A percentile compares a stretch with the other conserved stretches of the same genome.
phyloP scores from a whole-genome alignment of 1,140 invertebrate species.

The Lordiphosa stackelbergi region DNA sequence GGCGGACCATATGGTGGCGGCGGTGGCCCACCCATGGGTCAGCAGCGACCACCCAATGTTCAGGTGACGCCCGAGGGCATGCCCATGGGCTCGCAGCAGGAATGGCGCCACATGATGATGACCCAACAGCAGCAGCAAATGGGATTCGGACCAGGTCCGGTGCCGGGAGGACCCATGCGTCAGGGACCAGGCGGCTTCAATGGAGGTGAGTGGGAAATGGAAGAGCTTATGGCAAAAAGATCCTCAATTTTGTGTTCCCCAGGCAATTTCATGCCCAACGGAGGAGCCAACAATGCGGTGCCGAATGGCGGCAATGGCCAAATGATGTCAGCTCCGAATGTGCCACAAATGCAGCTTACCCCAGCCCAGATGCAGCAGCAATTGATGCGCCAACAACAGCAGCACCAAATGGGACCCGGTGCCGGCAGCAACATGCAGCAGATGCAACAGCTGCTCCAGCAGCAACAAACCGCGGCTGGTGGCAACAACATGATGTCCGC shows the following conservation, averaged over 20 bases:
- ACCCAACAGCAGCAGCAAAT: conserved; percentile 82
- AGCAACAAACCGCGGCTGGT: conserved; percentile 77
- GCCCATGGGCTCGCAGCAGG: conserved; percentile 81
- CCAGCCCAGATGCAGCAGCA: conserved; percentile 79
- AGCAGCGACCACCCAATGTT: conserved; percentile 78
- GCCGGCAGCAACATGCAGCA: conserved; percentile 67
- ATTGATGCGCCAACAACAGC: conserved; percentile 74
- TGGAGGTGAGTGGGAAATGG: conserved; percentile 78
- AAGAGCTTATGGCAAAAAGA: not conserved
- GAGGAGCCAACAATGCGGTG: conserved; percentile 49
- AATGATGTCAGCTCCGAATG: conserved; percentile 66
- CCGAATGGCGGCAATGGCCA: conserved; percentile 50
- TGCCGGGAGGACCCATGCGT: conserved; percentile 75
- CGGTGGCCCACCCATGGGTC: conserved; percentile 56
- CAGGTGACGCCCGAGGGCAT: conserved; percentile 79
- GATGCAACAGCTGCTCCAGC: conserved; percentile 75
- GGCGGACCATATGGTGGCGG: conserved; percentile 74
- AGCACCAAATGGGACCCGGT: conserved; percentile 52
- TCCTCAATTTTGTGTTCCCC: not conserved
- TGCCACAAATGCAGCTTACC: conserved; percentile 79
- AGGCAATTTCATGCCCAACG: conserved; percentile 74
- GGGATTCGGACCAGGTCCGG: conserved; percentile 78
- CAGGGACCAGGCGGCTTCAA: conserved; percentile 83
- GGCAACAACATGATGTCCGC: conserved; percentile 77
- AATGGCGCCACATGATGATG: conserved; percentile 85